Evolutionary conservation across 2,888 invertebrate species (phyloP), one percentile per base, ranked within the genome.

Genomic region (Melangyna quadrimaculata): DNA sequence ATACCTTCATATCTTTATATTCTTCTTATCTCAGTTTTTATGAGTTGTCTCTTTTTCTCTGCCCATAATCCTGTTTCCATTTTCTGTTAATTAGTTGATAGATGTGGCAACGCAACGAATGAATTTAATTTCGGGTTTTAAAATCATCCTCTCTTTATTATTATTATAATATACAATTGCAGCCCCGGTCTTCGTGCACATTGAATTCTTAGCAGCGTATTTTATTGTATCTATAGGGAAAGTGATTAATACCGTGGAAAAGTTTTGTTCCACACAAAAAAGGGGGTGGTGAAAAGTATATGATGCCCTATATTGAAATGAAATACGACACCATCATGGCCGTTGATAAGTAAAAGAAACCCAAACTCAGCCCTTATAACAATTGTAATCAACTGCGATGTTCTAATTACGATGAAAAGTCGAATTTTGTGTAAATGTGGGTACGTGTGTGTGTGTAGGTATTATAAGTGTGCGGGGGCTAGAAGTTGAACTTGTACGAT

Each of bases 51-150:
- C 61, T 81, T 57, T 43, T n/a, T 8, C 40, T 24, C 51, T 17
- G 8, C 8, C 35, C 22, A 43, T 37, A 27, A 53, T 43, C 37
- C 69, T 43, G 43, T 59, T 65, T 78, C 51, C 69, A 73, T 70
- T 79, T 78, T 80, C 59, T 81, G 57, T 69, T 87, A 87, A 87
- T 87, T 87, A 87, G 87, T 87, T 80, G 83, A 80, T 77, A 83
- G 87, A 87, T 87, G 79, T 72, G 87, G 83, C 87, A 82, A 75
- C 87, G 83, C 87, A 82, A 75, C 87, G 75, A 80, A 87, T 74
- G 87, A 87, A 87, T 87, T 87, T 87, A 87, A 87, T 87, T 87
- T 87, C 63, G 74, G 79, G 83, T 87, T 87, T 87, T 63, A 87
- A 87, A 87, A 87, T 83, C 87, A 65, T 72, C 45, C 65, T 70